These are phyloP conservation scores for Lithosia quadra DNA, from an alignment of 2,888 invertebrate genomes.

Conservation along the genomic window DNA sequence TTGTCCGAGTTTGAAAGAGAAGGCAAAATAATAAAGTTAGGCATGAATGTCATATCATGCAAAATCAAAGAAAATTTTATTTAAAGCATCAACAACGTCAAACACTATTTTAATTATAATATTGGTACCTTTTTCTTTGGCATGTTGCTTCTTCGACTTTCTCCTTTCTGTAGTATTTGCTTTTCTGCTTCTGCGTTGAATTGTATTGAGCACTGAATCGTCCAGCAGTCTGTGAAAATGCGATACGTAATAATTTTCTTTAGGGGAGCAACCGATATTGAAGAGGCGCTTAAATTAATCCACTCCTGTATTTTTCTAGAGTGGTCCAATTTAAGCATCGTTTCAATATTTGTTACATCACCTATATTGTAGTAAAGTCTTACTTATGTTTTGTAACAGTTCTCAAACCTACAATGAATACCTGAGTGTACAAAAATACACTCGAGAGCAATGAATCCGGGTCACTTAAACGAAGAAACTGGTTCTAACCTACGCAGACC, in stretches of 20 bases:
- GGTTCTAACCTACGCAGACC: too few relatives aligned
- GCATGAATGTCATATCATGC: slow-evolving; percentile 48
- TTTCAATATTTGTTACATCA: too few relatives aligned
- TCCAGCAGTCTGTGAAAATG: slow-evolving; percentile 86
- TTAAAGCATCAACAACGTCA: slow-evolving; percentile 40
- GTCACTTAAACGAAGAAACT: too few relatives aligned
- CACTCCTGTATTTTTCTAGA: too few relatives aligned
- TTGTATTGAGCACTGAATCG: slow-evolving; percentile 90
- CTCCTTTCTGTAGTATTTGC: slow-evolving; percentile 89
- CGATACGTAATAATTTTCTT: not conserved
- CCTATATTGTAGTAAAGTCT: too few relatives aligned
- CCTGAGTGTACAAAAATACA: too few relatives aligned
- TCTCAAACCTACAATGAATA: too few relatives aligned
- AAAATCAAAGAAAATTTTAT: slow-evolving; percentile 24
- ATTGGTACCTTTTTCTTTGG: slow-evolving; percentile 91
- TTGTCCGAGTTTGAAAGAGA: not conserved
- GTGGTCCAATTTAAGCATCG: too few relatives aligned
- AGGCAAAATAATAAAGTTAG: slow-evolving; percentile 14
- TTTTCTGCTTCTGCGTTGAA: slow-evolving; percentile 85
- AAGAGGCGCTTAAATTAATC: too few relatives aligned
- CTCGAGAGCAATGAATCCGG: too few relatives aligned
- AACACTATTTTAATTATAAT: slow-evolving; percentile 15
- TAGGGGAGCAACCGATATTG: too few relatives aligned
- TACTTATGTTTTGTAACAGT: too few relatives aligned
- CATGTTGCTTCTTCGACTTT: slow-evolving; percentile 88